Evolutionary conservation across 2,797 vertebrate genomes (phyloP).

Genomic region (Triplophysa bombifrons): DNA sequence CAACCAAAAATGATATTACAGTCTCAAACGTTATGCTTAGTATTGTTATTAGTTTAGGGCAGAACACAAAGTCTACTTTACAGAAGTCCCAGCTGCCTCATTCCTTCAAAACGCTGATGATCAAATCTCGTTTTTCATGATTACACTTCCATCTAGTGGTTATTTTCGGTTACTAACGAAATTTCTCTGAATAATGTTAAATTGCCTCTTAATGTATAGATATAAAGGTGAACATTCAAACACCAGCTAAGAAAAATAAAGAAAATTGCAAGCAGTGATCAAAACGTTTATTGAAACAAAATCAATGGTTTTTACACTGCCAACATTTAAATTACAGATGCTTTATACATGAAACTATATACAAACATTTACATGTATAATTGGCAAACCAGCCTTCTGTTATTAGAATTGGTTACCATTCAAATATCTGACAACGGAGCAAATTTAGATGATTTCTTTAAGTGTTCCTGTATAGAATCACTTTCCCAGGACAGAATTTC

Average conservation of each 20-base stretch:
- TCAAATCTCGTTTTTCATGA: background rate
- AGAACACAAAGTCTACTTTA: too few relatives aligned
- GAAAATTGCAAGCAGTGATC: background rate
- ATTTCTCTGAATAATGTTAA: too few relatives aligned
- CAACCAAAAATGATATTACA: too few relatives aligned
- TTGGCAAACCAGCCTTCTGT: background rate
- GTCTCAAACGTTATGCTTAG: too few relatives aligned
- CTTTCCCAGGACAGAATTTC: background rate
- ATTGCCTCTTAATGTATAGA: too few relatives aligned
- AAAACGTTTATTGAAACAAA: slow-evolving; percentile 7
- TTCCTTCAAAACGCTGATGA: background rate
- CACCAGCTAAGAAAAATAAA: background rate
- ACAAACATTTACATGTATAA: slow-evolving; percentile 36
- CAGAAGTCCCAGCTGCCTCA: too few relatives aligned
- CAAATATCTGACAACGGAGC: background rate
- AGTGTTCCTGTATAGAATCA: background rate
- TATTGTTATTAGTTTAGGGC: too few relatives aligned
- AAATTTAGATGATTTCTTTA: background rate
- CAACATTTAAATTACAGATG: slow-evolving; percentile 31
- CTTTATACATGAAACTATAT: slow-evolving; percentile 49
- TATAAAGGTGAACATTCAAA: background rate
- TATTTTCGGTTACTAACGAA: background rate
- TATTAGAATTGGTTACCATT: background rate
- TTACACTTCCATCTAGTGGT: slow-evolving; percentile 39
- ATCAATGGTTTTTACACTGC: background rate